Evolutionary conservation across 2,888 invertebrate species (phyloP), one percentile per base, ranked within the genome.

Genomic region (Himalopsyche anomala): DNA sequence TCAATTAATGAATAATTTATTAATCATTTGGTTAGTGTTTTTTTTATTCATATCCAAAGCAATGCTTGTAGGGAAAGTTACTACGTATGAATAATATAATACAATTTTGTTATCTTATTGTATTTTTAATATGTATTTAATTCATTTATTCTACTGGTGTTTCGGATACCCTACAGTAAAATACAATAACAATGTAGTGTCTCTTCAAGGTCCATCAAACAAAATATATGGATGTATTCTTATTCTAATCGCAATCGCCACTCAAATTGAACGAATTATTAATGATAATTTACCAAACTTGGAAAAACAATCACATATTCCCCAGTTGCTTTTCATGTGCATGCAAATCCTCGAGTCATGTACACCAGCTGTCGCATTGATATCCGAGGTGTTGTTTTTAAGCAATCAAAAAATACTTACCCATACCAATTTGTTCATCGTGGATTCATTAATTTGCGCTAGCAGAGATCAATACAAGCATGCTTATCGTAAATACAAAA

Each of bases 151-250:
- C 11, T 62, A 62, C 62, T 62, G 62, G 62, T 62, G 62, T 28
- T 62, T 62, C 11, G 62, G 62, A 62, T 62, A 19, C 19, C 19
- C 62, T 62, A 62, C 62, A 19, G 28, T 62, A 6, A 62, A 19
- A 62, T 62, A 62, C 28, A 28, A 19, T 28, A 19, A 19, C 19
- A 62, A 62, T 62, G 62, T 62, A 8, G 28, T 28, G 11, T 9
- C 62, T n/a, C 62, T 62, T 3, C 62, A 19, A 62, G 62, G 62
- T 62, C 62, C 62, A 62, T 19, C 62, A 19, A 62, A 28, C 62
- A 62, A 62, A 62, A 62, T 62, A 62, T 62, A 62, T 11, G 62
- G 19, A 19, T 62, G n/a, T 19, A 19, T 62, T 62, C 62, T 62
- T 62, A 62, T 62, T 62, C 11, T 5, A 2, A 62, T 62, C 6